A percentile compares a stretch with the other conserved stretches of the same genome.
phyloP scores from a whole-genome alignment of 92 coral and sea anemone genomes.

The Paragorgia papillata region DNA sequence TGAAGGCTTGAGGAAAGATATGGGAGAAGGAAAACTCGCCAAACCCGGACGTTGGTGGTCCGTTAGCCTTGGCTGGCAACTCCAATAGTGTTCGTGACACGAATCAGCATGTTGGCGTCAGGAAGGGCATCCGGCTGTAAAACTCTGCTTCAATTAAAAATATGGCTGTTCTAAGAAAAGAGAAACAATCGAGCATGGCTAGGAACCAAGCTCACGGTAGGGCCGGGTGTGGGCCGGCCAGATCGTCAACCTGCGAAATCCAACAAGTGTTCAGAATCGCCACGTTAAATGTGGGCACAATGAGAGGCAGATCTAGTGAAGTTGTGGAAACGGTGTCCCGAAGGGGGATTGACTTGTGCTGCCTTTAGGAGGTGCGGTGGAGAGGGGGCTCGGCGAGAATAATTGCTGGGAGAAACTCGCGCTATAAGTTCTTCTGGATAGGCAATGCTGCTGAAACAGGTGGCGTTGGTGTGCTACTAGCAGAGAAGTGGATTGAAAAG shows the following conservation, averaged over 20 bases:
- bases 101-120: background rate
- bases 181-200: background rate
- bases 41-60: too few species aligned
- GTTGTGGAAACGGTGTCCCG: slow-evolving; percentile 42
- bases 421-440: slow-evolving; percentile 34
- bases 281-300: slow-evolving; percentile 41
- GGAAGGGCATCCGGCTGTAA: too few species aligned
- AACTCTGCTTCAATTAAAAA: too few species aligned
- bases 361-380: slow-evolving; percentile 39
- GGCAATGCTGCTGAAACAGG: slow-evolving; percentile 30
- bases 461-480: slow-evolving; percentile 44
- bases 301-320: slow-evolving; percentile 30
- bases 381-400: slow-evolving; percentile 41
- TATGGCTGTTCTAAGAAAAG: background rate
- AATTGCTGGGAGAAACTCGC: slow-evolving; percentile 24
- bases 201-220: slow-evolving; percentile 16
- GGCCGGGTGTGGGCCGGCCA: slow-evolving; percentile 46
- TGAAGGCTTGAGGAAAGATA: too few species aligned
- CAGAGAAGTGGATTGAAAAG: slow-evolving; percentile 34
- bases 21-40: too few species aligned
- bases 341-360: slow-evolving; percentile 37
- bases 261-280: slow-evolving; percentile 23
- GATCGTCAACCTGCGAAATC: slow-evolving; percentile 47
- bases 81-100: background rate
- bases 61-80: background rate